A percentile compares a stretch with the other conserved stretches of the same genome.
phyloP scores from a whole-genome alignment of 1,140 invertebrate genomes.

The Oryctes rhinoceros region DNA sequence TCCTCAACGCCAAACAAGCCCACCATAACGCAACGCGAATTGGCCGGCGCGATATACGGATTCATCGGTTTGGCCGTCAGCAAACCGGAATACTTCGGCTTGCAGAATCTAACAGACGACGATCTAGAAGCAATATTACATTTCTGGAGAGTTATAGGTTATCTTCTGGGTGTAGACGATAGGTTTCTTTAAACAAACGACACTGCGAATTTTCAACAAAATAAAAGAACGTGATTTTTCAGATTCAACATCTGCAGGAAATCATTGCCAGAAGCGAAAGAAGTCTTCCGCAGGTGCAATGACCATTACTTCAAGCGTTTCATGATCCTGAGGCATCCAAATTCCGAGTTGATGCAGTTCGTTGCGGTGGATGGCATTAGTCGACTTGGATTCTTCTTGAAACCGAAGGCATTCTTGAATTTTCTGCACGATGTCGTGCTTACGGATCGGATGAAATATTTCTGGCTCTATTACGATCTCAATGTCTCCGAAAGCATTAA shows the following conservation, averaged over 20 bases:
- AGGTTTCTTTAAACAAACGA: background rate
- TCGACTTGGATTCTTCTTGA: no score
- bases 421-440: no score
- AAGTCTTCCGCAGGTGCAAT: background rate
- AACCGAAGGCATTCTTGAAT: no score
- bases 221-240: background rate
- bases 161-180: constrained; percentile 33
- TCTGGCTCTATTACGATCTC: no score
- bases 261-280: constrained; percentile 14
- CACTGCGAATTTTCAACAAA: no score
- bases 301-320: no score
- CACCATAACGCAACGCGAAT: background rate
- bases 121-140: constrained; percentile 6
- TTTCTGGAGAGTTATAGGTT: constrained; percentile 37
- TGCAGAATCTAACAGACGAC: background rate
- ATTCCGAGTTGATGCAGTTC: no score
- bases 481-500: no score
- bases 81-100: constrained; percentile 6
- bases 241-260: constrained; percentile 28
- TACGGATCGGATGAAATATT: no score
- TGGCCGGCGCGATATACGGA: background rate
- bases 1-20: background rate
- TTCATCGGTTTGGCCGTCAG: constrained; percentile 1
- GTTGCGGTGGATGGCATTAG: no score
- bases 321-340: no score